Evolutionary conservation across 2,797 vertebrate genomes (phyloP), one percentile per base, ranked within the genome.

Genomic region (Hozukius guyotensis): DNA sequence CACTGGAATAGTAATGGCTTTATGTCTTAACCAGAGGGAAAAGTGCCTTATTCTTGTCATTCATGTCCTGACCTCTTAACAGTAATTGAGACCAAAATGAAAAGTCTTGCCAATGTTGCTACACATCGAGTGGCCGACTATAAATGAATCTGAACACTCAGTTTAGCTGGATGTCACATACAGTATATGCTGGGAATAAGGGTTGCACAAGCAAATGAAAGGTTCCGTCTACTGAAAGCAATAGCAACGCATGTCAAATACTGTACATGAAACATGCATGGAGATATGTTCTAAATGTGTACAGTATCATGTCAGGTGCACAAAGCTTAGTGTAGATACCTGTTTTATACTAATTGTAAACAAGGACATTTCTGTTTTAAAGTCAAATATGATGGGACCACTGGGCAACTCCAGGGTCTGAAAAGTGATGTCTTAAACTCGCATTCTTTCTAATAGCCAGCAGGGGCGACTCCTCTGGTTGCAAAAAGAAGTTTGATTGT

Each of bases 1-100:
- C 22, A 20, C 73, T 79, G 13, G 59, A 84, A 86, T 77, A 81
- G 20, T 69, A 79, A 85, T 75, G 53, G 46, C 46, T 87, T 76
- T 52, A 79, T 83, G 49, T 77, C 65, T 82, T 34, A 83, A 73
- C 13, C 46, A 29, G 55, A 56, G 29, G 59, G 66, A 55, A 55
- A 72, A 77, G 59, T 61, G 31, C 8, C 11, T 25, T 46, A 60
- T 77, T 80, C 42, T 49, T 60, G 77, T 63, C 66, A 81, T 62
- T 82, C 25, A 69, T 73, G 34, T 66, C 27, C 64, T 27, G 38
- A 60, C 70, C 52, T 83, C 22, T 63, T 57, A 64, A 77, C 27
- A 72, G 59, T 77, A 63, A 63, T 10, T 70, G 65, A 78, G 27
- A 69, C 46, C 55, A 62, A 82, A 77, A 62, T 0, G 1, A 69